Evolutionary conservation across 1,140 invertebrate species (phyloP), one percentile per base, ranked within the genome.

Genomic region (Rhynchophorus ferrugineus): DNA sequence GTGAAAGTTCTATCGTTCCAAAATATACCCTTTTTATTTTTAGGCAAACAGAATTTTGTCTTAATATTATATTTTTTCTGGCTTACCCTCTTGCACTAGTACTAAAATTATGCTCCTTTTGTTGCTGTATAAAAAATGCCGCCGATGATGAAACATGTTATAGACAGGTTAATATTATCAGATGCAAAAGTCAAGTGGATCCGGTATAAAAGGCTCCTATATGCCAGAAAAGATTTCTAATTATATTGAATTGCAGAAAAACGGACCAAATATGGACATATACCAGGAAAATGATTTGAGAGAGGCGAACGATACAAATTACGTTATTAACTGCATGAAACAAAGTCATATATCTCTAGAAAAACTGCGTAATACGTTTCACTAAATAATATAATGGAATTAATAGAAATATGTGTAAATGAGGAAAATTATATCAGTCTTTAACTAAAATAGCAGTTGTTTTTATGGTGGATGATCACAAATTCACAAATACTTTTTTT

Each of bases 21-120:
- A n/a, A n/a, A n/a, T n/a, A 17, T 36, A 38, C 8, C 37, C 35
- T 44, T 36, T 7, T 35, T 41, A 49, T 29, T 60, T 59, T 17
- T 33, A 63, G 61, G 29, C 56, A 60, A 43, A 62, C 59, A 1
- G 64, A 64, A 50, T 68, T 69, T 47, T 66, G 58, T 46, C 41
- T 65, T 6, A 69, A 69, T 47, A 7, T 69, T 0, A 56, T 69
- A 14, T 69, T 69, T 41, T 69, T 69, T 49, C 57, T 68, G 39
- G 60, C 63, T 5, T 69, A 66, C 54, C 68, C 68, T 20, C 33
- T 64, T n/a, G 57, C 62, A 1, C 19, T 57, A 17, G 13, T 56
- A 17, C 11, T 62, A n/a, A 56, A 57, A 44, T 18, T 63, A 2
- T 55, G 60, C 16, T 38, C 49, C 6, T 16, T 62, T 8, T 58